Percentiles rank a stretch among this genome's conserved stretches.
These are phyloP conservation scores for Pollimyrus isidori DNA, from an alignment of 2,113 vertebrate genomes.

Conservation along the genomic window DNA sequence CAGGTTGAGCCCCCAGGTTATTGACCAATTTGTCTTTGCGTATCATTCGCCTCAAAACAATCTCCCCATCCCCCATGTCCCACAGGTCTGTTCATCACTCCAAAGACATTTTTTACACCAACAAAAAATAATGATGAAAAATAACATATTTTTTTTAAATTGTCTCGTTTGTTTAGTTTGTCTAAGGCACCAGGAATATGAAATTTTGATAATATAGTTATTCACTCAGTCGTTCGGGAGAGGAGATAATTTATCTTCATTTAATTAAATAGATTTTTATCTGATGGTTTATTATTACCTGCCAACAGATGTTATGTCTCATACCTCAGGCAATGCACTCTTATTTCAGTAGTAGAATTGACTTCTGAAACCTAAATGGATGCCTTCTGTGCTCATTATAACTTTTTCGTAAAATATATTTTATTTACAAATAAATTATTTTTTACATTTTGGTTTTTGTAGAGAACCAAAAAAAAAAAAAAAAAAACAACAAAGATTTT, in stretches of 20 bases:
- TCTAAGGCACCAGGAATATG: neutral
- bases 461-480: neutral
- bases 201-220: neutral
- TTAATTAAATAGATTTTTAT: neutral
- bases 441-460: neutral
- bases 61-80: neutral
- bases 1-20: neutral
- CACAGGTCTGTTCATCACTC: neutral
- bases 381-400: neutral
- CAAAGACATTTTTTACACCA: neutral
- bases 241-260: neutral
- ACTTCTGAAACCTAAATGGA: neutral
- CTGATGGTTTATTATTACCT: neutral
- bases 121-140: neutral
- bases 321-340: neutral
- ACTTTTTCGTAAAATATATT: neutral
- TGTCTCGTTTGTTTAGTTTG: neutral
- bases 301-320: neutral
- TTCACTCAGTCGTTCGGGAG: neutral
- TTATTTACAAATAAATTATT: neutral
- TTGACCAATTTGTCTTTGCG: neutral
- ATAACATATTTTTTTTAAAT: neutral
- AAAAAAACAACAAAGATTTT: neutral
- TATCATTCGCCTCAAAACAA: neutral
- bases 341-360: neutral